These are phyloP conservation scores for Tamandua tetradactyla DNA, from an alignment of 2,797 vertebrate genomes.

Conservation along the genomic window DNA sequence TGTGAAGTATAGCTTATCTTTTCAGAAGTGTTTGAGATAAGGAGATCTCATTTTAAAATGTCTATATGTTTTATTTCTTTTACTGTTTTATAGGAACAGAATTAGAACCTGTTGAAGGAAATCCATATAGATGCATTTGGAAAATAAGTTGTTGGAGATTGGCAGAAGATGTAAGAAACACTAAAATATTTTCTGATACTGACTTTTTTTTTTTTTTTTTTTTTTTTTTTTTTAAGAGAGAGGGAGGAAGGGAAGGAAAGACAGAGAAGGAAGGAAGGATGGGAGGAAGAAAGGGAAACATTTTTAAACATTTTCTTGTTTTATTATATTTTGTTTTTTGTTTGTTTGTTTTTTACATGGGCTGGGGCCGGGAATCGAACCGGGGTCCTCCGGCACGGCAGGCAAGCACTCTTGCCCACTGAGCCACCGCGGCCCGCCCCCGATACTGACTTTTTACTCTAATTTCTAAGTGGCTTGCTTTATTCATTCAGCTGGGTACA, in stretches of 20 bases:
- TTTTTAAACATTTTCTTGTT: too few species aligned
- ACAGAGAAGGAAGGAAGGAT: too few species aligned
- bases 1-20: slow-evolving; percentile 3
- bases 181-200: neutral
- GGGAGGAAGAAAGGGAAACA: too few species aligned
- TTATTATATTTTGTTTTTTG: too few species aligned
- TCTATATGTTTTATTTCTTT: slow-evolving; percentile 3
- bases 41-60: slow-evolving; percentile 34
- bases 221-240: too few species aligned
- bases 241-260: too few species aligned
- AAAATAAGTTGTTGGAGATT: slow-evolving; percentile 98
- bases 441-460: neutral
- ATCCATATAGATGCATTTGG: slow-evolving; percentile 96
- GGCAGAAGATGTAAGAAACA: slow-evolving; percentile 93
- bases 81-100: slow-evolving; percentile 83
- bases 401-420: too few species aligned
- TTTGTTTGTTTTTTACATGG: too few species aligned
- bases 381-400: too few species aligned
- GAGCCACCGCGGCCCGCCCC: too few species aligned
- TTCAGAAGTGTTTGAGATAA: slow-evolving; percentile 37
- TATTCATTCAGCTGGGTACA: neutral
- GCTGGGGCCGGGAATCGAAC: too few species aligned
- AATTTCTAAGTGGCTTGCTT: neutral
- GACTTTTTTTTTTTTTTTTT: too few species aligned
- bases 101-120: slow-evolving; percentile 95